These are phyloP conservation scores for Luperina testacea DNA, from an alignment of 2,888 invertebrate genomes.

Conservation along the genomic window DNA sequence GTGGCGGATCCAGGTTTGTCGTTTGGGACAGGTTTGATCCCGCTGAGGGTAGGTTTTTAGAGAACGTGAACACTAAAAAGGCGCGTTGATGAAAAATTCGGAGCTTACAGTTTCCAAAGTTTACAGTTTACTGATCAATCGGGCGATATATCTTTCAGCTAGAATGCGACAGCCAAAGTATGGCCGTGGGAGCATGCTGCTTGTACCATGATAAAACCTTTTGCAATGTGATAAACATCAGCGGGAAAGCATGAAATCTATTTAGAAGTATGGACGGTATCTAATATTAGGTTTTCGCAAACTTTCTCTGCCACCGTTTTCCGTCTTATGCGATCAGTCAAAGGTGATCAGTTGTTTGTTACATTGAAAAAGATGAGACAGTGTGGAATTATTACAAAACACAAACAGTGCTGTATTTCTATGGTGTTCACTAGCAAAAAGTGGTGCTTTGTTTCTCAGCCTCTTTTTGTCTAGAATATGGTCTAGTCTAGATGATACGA, in stretches of 20 bases:
- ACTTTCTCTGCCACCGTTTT: not conserved
- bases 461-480: not conserved
- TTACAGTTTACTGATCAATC: not conserved
- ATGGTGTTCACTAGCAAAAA: no score
- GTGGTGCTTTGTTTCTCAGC: no score
- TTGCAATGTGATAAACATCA: not conserved
- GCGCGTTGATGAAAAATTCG: no score
- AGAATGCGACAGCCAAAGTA: no score
- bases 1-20: not conserved
- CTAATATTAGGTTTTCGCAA: not conserved
- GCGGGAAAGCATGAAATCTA: not conserved
- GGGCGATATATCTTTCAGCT: not conserved
- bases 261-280: not conserved
- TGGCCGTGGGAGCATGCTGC: not conserved
- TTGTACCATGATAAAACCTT: not conserved
- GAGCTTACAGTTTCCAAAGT: no score
- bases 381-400: no score
- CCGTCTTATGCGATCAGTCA: not conserved
- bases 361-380: not conserved
- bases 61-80: not conserved
- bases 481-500: not conserved
- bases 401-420: not conserved
- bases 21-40: not conserved
- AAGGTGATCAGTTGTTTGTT: not conserved
- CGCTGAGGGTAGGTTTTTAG: not conserved